Conservation (phyloP, 2,888 invertebrate genomes). For the Germaria angustata region DNA sequence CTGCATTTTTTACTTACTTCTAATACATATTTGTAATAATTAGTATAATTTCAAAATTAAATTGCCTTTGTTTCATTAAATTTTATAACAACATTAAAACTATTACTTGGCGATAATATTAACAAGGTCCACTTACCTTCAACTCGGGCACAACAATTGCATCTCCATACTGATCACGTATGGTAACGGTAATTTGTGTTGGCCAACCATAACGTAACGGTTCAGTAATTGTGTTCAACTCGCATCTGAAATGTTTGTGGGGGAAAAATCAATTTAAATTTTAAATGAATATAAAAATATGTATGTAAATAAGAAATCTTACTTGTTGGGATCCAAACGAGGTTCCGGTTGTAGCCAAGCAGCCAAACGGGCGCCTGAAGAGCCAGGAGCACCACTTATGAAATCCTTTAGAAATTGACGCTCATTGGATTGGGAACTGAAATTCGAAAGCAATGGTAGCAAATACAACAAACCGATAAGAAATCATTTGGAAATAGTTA, state of each 20-base stretch:
- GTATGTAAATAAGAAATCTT: slow-evolving; percentile 44
- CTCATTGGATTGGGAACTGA: slow-evolving; percentile 92
- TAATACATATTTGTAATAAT: no score
- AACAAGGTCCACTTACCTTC: slow-evolving; percentile 83
- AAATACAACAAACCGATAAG: not conserved
- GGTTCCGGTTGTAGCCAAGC: slow-evolving; percentile 97
- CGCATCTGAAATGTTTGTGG: slow-evolving; percentile 83
- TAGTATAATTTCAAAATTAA: no score
- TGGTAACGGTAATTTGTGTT: slow-evolving; percentile 88
- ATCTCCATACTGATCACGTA: slow-evolving; percentile 95
- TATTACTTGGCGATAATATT: no score
- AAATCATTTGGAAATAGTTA: not conserved
- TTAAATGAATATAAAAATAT: not conserved
- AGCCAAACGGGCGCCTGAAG: slow-evolving; percentile 94
- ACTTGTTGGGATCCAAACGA: slow-evolving; percentile 88
- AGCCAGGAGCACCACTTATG: slow-evolving; percentile 90
- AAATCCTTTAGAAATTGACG: slow-evolving; percentile 95
- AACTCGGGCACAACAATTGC: slow-evolving; percentile 91
- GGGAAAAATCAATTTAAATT: not conserved
- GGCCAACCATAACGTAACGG: slow-evolving; percentile 90
- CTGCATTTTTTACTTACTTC: no score
- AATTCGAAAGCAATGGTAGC: slow-evolving; percentile 70
- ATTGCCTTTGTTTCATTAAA: no score
- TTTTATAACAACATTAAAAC: no score
- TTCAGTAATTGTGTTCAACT: slow-evolving; percentile 87